A percentile compares a stretch with the other conserved stretches of the same genome.
Evolutionary conservation across 2,797 vertebrate genomes (phyloP).

Genomic region (Tapirus indicus): DNA sequence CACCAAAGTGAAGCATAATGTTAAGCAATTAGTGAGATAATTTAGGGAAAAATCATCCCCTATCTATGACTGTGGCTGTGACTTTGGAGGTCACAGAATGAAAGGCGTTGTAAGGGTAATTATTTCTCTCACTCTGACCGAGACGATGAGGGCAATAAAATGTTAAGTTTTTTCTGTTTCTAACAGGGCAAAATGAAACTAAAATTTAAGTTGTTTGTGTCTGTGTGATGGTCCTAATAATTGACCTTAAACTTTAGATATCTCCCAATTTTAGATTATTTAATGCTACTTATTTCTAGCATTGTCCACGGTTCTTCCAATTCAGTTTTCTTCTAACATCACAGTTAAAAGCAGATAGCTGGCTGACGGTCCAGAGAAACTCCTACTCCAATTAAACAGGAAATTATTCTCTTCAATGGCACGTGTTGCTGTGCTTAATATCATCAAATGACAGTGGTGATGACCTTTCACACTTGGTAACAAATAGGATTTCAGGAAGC

Average conservation of each 20-base stretch:
- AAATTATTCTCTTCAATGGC: conserved; percentile 71
- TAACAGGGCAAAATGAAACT: background rate
- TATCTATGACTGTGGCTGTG: background rate
- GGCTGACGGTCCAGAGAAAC: conserved; percentile 75
- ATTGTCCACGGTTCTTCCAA: conserved; percentile 46
- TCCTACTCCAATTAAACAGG: conserved; percentile 76
- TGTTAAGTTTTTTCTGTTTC: background rate
- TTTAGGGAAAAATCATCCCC: background rate
- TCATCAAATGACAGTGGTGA: conserved; percentile 62
- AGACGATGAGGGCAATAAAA: background rate
- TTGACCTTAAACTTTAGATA: background rate
- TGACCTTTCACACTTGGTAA: conserved; percentile 67
- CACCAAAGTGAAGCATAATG: background rate
- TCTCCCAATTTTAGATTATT: background rate
- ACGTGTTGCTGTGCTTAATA: conserved; percentile 70
- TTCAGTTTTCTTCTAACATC: conserved; percentile 50
- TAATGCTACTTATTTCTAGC: background rate
- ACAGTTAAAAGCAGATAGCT: conserved; percentile 74
- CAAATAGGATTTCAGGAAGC: conserved; percentile 68
- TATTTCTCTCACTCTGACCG: background rate
- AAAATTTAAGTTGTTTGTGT: background rate
- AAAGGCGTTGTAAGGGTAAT: background rate
- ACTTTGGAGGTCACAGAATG: conserved; percentile 29
- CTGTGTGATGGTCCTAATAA: background rate
- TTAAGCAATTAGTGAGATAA: conserved; percentile 29